These are phyloP conservation scores for Columba livia DNA, from an alignment of 2,113 vertebrate species.

Conservation along the genomic window DNA sequence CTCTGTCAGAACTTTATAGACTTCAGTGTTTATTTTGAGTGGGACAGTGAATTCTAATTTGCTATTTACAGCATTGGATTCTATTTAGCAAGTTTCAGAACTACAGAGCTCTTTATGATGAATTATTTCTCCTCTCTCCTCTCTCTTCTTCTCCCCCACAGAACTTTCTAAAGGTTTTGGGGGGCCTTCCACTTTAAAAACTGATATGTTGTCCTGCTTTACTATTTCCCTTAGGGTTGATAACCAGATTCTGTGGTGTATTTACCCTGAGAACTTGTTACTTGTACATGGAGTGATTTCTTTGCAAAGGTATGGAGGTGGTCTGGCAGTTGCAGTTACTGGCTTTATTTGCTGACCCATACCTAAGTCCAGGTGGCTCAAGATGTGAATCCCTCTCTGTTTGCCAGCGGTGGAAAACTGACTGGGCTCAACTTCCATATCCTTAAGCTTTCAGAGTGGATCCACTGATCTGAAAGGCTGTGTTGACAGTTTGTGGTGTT, in stretches of 20 bases:
- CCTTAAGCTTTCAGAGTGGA: neutral
- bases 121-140: neutral
- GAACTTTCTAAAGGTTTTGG: neutral
- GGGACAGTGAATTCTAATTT: neutral
- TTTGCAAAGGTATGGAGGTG: conserved; percentile 53
- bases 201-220: conserved; percentile 51
- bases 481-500: neutral
- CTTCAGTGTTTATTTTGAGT: neutral
- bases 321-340: conserved; percentile 49
- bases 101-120: neutral
- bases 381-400: neutral
- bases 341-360: conserved; percentile 58
- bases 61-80: neutral
- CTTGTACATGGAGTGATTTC: conserved; percentile 57
- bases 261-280: conserved; percentile 64
- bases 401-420: neutral
- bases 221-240: conserved; percentile 59
- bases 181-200: conserved; percentile 12
- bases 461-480: neutral
- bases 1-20: neutral
- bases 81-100: neutral
- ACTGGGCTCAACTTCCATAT: neutral
- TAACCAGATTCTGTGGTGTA: conserved; percentile 67
- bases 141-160: neutral
- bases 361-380: conserved; percentile 5